Base-by-base conservation (phyloP, 2,888 invertebrate species). In the Galeopsomyia nigrocyanea region DNA sequence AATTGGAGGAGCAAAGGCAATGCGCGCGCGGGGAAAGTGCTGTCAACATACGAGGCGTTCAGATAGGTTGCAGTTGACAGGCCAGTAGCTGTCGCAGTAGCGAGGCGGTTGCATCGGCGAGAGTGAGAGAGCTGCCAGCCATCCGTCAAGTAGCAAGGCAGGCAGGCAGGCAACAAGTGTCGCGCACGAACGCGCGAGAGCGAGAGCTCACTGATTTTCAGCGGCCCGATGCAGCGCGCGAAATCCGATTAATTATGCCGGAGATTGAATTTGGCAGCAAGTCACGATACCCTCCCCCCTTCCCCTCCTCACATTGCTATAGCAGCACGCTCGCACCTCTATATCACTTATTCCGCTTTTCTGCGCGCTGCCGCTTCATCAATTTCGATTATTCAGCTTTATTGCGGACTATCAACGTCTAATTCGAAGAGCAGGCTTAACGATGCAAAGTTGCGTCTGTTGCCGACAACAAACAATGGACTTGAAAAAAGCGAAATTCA, bases 161-260 rank as follows among this genome's bases (percentile, higher is more conserved):
- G 19, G 57, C n/a, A 39, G 62, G 19, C 13, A 17, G 63, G 74
- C 74, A 74, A 74, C 74, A 74, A 74, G 74, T 74, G 74, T 26
- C 46, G 14, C 22, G 16, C 47, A 19, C 22, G 56, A 17, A 49
- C 21, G 62, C 16, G 31, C 49, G 17, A 26, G 26, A 26, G 26
- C 2, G 26, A 56, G 49, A 16, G 31, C 21, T 26, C 49, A 21
- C 22, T 31, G 56, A 69, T 73, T 69, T 62, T 49, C 19, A 7
- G 13, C 16, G 39, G 39, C 39, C 39, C 13, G 39, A 39, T 39
- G 39, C 10, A 22, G 26, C 16, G 53, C 64, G 61, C 55, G 47
- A 55, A 55, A 75, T 75, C 61, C 74, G 71, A 71, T 75, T 75
- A 75, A 71, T 75, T 75, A 75, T 69, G 31, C 19, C 57, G 61